Percentiles rank a stretch among this genome's conserved stretches.
Conservation (phyloP, 2,797 vertebrate species). For the Poecilia picta region DNA sequence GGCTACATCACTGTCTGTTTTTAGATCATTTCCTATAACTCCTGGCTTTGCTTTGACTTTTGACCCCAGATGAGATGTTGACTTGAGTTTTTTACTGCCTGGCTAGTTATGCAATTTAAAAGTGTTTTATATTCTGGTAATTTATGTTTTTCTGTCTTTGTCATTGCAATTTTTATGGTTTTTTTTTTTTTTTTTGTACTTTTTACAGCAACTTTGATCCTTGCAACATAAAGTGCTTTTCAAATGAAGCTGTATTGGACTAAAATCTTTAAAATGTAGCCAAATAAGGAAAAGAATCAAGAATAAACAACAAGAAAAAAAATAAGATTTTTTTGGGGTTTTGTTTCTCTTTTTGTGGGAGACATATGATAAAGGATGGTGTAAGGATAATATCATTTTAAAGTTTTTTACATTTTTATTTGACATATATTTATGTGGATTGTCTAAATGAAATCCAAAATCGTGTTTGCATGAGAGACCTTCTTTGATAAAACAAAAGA, state of each 20-base stretch:
- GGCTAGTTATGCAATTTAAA: neutral
- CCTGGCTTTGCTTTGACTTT: neutral
- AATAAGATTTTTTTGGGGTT: neutral
- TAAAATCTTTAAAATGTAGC: neutral
- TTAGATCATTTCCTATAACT: neutral
- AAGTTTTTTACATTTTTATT: neutral
- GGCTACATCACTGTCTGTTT: neutral
- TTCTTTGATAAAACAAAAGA: no score
- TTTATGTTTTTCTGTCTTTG: neutral
- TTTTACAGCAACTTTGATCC: neutral
- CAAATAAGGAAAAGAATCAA: neutral
- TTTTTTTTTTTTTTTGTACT: neutral
- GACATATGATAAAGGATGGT: neutral
- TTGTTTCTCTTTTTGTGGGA: neutral
- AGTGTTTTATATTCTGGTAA: neutral
- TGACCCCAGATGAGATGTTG: neutral
- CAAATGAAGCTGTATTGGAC: no score
- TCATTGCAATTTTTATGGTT: neutral
- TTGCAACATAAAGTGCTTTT: neutral
- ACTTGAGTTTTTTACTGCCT: neutral
- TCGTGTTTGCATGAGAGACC: no score
- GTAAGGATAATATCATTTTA: neutral
- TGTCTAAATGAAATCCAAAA: no score
- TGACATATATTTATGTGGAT: neutral
- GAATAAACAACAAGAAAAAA: neutral